Percentiles rank a stretch among this genome's conserved stretches.
These are phyloP conservation scores for Morelia viridis DNA, from an alignment of 2,797 vertebrate species.

Conservation along the genomic window DNA sequence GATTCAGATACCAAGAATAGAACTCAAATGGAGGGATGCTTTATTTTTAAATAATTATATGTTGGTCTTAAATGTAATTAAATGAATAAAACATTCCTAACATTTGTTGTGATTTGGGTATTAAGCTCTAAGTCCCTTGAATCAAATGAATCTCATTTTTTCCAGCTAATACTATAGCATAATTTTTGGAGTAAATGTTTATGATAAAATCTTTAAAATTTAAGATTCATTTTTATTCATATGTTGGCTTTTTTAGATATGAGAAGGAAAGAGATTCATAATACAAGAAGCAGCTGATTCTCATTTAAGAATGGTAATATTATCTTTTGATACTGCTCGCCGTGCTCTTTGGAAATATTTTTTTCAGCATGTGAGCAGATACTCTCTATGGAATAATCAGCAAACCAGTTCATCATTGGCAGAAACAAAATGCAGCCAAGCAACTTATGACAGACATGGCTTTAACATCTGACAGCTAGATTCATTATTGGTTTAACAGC, in stretches of 20 bases:
- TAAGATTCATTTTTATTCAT: constrained; percentile 22
- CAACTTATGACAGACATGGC: constrained; percentile 84
- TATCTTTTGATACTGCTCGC: constrained; percentile 65
- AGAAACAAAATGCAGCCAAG: constrained; percentile 80
- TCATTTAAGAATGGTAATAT: constrained; percentile 65
- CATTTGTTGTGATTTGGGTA: not conserved
- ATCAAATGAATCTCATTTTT: not conserved
- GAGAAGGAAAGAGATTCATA: constrained; percentile 51
- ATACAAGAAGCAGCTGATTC: constrained; percentile 26
- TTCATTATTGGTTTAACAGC: constrained; percentile 93
- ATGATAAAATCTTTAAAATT: not conserved
- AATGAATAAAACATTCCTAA: not conserved
- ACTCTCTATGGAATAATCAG: constrained; percentile 69
- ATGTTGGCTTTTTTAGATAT: not conserved
- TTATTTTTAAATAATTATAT: not conserved
- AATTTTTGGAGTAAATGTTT: constrained; percentile 21
- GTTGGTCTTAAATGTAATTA: not conserved
- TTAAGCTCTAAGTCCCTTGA: not conserved
- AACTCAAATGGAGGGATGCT: not conserved
- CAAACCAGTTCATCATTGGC: constrained; percentile 76
- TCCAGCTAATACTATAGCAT: not conserved
- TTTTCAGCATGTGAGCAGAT: constrained; percentile 60
- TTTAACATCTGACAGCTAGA: constrained; percentile 88
- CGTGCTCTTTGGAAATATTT: constrained; percentile 62
- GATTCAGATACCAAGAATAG: not conserved